phyloP scores from a whole-genome alignment of 2,797 vertebrate species.

The Gouania willdenowi region DNA sequence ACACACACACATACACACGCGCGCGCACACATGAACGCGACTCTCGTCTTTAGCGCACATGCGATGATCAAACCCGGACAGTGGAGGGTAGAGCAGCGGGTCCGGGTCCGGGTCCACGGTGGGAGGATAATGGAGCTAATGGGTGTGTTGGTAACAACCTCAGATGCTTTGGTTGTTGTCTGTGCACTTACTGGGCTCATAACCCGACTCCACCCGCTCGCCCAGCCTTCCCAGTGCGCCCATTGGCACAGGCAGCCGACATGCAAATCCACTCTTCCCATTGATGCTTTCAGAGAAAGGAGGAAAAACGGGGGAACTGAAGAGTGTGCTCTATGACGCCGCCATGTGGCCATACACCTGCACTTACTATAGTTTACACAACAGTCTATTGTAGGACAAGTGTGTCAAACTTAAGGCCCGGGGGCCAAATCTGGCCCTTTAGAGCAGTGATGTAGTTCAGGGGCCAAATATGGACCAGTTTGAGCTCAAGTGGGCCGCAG shows the following conservation, averaged over 20 bases:
- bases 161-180: slow-evolving; percentile 73
- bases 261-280: slow-evolving; percentile 75
- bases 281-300: slow-evolving; percentile 65
- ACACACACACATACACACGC: slow-evolving; percentile 1
- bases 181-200: slow-evolving; percentile 67
- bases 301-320: slow-evolving; percentile 7
- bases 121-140: slow-evolving; percentile 17
- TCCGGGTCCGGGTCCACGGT: background rate
- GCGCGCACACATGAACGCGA: slow-evolving; percentile 1
- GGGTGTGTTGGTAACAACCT: slow-evolving; percentile 42
- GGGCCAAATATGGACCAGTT: too few relatives aligned
- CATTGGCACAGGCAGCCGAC: slow-evolving; percentile 69
- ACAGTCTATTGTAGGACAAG: too few relatives aligned
- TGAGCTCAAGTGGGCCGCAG: too few relatives aligned
- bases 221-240: slow-evolving; percentile 61
- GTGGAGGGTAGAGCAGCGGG: background rate
- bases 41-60: too few relatives aligned
- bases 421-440: too few relatives aligned
- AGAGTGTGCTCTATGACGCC: slow-evolving; percentile 38
- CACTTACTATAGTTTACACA: too few relatives aligned
- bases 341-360: slow-evolving; percentile 29
- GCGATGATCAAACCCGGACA: slow-evolving; percentile 6
- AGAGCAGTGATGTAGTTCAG: too few relatives aligned
- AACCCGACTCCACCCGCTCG: slow-evolving; percentile 73
- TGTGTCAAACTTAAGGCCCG: too few relatives aligned